Base-by-base conservation (phyloP, 2,888 invertebrate genomes). In the Sclerodermus sp. region DNA sequence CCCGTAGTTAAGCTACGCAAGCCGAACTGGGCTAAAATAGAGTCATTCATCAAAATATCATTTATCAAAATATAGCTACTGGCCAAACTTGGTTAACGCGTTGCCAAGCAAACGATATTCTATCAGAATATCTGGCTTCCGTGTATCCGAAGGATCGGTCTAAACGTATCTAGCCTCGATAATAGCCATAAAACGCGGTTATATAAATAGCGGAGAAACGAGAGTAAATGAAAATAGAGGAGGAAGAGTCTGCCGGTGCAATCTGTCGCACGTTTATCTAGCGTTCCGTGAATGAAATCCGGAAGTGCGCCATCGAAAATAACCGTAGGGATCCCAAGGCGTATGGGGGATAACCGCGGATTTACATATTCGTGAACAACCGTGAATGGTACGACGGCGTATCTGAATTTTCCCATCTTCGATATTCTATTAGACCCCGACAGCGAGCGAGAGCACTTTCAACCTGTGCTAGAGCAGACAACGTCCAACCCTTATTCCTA, bases 361-460 rank as follows among this genome's bases (percentile, higher is more conserved):
- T 55, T 55, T 53, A 55, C 55, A 53, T 55, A 55, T 55, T 47
- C 53, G 47, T 48, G 53, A 54, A 58, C 49, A 53, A 42, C 37
- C 36, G 40, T 49, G 52, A 52, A 52, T 49, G 45, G 49, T 49
- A 23, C 37, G 18, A 44, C 44, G 31, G 46, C 47, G 43, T 52
- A 55, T 60, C 51, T 45, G 45, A 43, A 53, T 57, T 57, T 55
- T 46, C 50, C 50, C 47, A 59, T 61, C 60, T 52, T 45, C 50
- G 53, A 56, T 54, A 56, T 60, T 56, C 58, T 49, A 58, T 60
- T 56, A 56, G 53, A 54, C 53, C 54, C 60, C 52, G 49, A 47
- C 53, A 36, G 54, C 34, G 44, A 38, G 45, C 39, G 15, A 38
- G 44, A 40, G 29, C 43, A 39, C 45, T 12, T 34, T 34, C 14